phyloP scores from a whole-genome alignment of 2,113 vertebrate genomes.

The Mormoops blainvillei region DNA sequence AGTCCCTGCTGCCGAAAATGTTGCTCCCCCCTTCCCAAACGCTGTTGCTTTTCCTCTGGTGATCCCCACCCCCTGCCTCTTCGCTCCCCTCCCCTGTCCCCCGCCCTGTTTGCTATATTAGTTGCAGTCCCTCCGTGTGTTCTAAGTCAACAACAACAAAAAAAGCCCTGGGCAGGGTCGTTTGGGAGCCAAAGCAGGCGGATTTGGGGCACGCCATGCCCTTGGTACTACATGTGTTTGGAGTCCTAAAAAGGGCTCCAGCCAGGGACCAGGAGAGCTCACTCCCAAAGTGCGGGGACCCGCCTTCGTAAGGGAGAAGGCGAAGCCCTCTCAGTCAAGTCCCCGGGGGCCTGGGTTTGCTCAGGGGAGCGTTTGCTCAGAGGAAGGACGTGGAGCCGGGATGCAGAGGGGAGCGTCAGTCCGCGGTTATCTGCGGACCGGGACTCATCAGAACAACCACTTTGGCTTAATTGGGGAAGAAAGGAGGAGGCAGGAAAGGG shows the following conservation, averaged over 20 bases:
- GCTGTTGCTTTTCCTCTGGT: not conserved
- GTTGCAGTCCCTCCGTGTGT: not conserved
- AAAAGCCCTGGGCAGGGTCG: not conserved
- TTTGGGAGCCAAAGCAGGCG: not conserved
- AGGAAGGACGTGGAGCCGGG: not conserved
- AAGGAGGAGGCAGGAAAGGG: slow-evolving; percentile 13
- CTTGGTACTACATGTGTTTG: not conserved
- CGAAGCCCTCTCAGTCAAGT: not conserved
- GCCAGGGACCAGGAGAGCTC: not conserved
- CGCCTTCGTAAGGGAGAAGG: not conserved
- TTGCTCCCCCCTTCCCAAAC: not conserved
- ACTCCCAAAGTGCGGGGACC: not conserved
- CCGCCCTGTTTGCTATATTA: slow-evolving; percentile 18
- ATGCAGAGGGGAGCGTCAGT: not conserved
- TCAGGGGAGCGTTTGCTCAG: no score
- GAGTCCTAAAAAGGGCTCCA: not conserved
- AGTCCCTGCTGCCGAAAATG: not conserved
- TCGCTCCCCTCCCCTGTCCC: not conserved
- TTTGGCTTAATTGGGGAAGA: slow-evolving; percentile 38
- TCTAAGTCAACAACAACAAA: slow-evolving; percentile 57
- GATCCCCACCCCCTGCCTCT: not conserved
- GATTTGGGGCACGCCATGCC: not conserved
- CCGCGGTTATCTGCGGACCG: not conserved
- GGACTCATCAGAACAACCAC: not conserved
- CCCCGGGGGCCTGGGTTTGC: not conserved